These are phyloP conservation scores for Parus major DNA, from an alignment of 2,113 vertebrate genomes.

Conservation along the genomic window DNA sequence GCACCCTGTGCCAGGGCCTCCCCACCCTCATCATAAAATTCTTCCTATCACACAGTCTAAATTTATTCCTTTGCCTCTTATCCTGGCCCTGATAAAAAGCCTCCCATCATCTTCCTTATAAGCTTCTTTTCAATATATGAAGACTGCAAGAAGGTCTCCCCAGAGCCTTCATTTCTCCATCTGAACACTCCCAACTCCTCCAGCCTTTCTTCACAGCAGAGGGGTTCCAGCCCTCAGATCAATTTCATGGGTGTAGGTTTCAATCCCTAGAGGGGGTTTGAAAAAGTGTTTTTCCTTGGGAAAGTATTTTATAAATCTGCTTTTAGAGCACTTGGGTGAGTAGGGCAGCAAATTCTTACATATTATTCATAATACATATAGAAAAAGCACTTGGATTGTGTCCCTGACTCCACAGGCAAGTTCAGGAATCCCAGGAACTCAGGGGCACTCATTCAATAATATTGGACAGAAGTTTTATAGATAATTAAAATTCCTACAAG, in stretches of 20 bases:
- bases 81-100: not conserved
- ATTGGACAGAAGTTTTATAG: not conserved
- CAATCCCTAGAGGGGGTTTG: not conserved
- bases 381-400: not conserved
- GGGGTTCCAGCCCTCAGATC: not conserved
- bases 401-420: accelerated
- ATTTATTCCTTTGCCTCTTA: not conserved
- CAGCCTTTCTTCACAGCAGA: not conserved
- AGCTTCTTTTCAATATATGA: not conserved
- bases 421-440: not conserved
- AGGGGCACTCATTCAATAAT: not conserved
- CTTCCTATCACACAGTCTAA: not conserved
- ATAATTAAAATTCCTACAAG: not conserved
- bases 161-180: not conserved
- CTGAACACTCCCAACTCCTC: not conserved
- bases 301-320: not conserved
- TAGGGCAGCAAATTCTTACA: not conserved
- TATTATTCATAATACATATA: not conserved
- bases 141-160: not conserved
- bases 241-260: not conserved
- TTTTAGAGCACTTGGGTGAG: not conserved
- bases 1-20: not conserved
- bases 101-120: not conserved
- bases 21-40: not conserved
- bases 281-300: not conserved